A percentile compares a stretch with the other conserved stretches of the same genome.
These are phyloP conservation scores for Drosophila neotestacea DNA, from an alignment of 2,888 invertebrate species.

Conservation along the genomic window DNA sequence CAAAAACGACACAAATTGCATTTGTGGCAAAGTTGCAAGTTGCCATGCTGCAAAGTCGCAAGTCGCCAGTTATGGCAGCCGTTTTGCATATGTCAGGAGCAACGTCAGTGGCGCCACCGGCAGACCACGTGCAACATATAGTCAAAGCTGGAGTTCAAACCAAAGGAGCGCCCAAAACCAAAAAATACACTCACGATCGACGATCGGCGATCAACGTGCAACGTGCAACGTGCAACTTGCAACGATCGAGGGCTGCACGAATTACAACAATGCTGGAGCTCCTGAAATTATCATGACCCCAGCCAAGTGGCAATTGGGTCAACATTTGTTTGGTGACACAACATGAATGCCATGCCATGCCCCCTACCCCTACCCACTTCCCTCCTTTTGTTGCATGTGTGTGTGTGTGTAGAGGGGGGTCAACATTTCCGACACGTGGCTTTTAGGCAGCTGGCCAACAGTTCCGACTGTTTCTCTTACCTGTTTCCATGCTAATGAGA, in stretches of 20 bases:
- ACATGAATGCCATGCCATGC: slow-evolving; percentile 45
- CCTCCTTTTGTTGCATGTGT: slow-evolving; percentile 1
- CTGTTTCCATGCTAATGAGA: slow-evolving; percentile 65
- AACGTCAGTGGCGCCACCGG: slow-evolving; percentile 55
- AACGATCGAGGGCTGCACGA: slow-evolving; percentile 56
- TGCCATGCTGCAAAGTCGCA: slow-evolving; percentile 14
- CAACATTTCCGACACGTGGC: too few relatives aligned
- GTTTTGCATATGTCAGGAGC: slow-evolving; percentile 63
- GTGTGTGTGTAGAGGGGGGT: slow-evolving; percentile 3
- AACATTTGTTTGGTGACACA: slow-evolving; percentile 76
- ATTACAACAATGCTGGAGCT: slow-evolving; percentile 72
- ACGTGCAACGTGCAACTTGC: too few relatives aligned
- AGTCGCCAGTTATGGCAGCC: slow-evolving; percentile 57
- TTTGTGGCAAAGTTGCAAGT: slow-evolving; percentile 19
- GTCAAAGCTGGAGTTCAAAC: slow-evolving; percentile 33
- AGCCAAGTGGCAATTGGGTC: slow-evolving; percentile 71
- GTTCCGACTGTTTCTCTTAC: slow-evolving; percentile 39
- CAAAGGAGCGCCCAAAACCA: slow-evolving; percentile 18
- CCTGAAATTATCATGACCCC: slow-evolving; percentile 78
- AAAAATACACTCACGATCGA: slow-evolving; percentile 10
- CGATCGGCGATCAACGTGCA: slow-evolving; percentile 12
- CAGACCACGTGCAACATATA: slow-evolving; percentile 43
- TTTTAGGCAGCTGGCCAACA: slow-evolving; percentile 24
- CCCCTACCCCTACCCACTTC: too few relatives aligned
- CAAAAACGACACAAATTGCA: slow-evolving; percentile 58